Evolutionary conservation across 1,140 invertebrate species (phyloP).

Genomic region (Papilio xuthus): DNA sequence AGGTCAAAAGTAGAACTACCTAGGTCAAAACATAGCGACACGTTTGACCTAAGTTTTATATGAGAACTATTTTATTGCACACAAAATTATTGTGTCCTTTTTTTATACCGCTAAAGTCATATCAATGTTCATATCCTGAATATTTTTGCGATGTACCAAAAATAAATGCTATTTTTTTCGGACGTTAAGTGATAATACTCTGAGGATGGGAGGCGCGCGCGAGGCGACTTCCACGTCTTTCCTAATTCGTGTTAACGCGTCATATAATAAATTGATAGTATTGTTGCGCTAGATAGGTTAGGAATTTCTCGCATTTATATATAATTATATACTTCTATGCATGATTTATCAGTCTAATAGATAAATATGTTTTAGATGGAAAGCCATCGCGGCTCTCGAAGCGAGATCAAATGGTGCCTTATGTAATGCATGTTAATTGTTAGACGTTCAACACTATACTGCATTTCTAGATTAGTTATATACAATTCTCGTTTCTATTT

Average conservation of each 20-base stretch:
- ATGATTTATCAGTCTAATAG: conserved; percentile 71
- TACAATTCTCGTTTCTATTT: conserved; percentile 78
- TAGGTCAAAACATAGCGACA: neutral
- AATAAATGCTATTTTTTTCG: conserved; percentile 42
- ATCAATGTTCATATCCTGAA: conserved; percentile 56
- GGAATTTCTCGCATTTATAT: conserved; percentile 51
- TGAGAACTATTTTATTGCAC: conserved; percentile 18
- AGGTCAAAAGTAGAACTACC: neutral
- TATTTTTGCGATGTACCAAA: conserved; percentile 63
- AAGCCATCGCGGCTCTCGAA: conserved; percentile 42
- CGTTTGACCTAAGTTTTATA: conserved; percentile 10
- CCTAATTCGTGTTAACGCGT: conserved; percentile 32
- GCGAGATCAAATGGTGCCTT: conserved; percentile 70
- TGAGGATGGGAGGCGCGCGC: no score
- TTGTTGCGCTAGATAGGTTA: conserved; percentile 62
- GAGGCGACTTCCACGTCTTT: neutral
- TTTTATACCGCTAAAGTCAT: conserved; percentile 42
- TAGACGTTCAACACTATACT: conserved; percentile 70
- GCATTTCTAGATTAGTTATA: conserved; percentile 80
- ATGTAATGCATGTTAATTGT: conserved; percentile 71
- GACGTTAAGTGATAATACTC: conserved; percentile 60
- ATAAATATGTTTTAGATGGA: conserved; percentile 78
- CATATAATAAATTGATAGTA: conserved; percentile 63
- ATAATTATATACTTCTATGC: conserved; percentile 59
- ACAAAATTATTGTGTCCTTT: conserved; percentile 48